phyloP scores from a whole-genome alignment of 2,113 vertebrate species.

The Symphodus melops region DNA sequence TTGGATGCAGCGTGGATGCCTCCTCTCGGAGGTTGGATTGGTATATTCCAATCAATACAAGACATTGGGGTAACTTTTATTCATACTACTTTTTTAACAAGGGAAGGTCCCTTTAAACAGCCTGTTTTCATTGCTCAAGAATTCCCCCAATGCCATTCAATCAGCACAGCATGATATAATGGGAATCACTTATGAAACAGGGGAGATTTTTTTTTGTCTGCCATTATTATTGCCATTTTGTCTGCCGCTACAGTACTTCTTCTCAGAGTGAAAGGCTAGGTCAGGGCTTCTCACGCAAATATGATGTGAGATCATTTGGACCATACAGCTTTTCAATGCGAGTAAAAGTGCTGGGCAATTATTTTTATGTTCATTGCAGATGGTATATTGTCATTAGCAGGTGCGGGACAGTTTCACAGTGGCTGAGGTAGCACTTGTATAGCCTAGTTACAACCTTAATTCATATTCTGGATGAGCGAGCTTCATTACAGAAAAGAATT shows the following conservation, averaged over 20 bases:
- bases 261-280: not conserved
- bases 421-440: conserved; percentile 10
- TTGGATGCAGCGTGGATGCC: too few species aligned
- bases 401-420: not conserved
- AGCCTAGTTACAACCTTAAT: conserved; percentile 12
- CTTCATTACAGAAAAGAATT: too few species aligned
- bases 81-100: too few species aligned
- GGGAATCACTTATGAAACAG: too few species aligned
- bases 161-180: not conserved
- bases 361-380: conserved; percentile 31
- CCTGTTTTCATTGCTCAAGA: not conserved
- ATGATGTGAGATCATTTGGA: conserved; percentile 4
- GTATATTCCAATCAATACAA: too few species aligned
- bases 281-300: not conserved
- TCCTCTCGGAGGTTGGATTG: too few species aligned
- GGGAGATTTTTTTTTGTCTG: not conserved
- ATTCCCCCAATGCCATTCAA: not conserved
- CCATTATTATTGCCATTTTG: too few species aligned
- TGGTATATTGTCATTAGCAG: conserved; percentile 18
- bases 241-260: not conserved
- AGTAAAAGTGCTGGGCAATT: conserved; percentile 24
- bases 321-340: conserved; percentile 1
- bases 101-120: not conserved
- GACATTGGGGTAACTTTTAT: too few species aligned
- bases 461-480: conserved; percentile 13